Base-by-base conservation (phyloP, 2,113 vertebrate species). In the Gila orcuttii region DNA sequence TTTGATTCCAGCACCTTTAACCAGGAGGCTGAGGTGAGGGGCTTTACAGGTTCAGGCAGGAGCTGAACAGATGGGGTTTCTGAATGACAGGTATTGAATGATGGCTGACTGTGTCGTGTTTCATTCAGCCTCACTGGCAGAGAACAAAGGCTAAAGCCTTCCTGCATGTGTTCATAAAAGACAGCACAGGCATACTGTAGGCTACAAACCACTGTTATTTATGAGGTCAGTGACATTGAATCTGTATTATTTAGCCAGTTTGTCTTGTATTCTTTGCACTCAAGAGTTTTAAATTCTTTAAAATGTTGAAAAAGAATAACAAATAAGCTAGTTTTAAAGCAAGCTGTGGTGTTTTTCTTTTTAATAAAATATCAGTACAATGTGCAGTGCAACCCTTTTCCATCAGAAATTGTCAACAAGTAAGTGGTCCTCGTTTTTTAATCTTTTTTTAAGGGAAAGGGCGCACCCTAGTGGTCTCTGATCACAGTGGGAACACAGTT, bases 71-170 rank as follows among this genome's bases (percentile, higher is more conserved):
- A 66, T 68, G 73, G 12, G 4, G 45, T 31, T 85, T 23, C 36
- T 79, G 75, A 85, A 85, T 79, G 62, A 69, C 75, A 73, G 45
- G 55, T 62, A 64, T 82, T 62, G 73, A 82, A 75, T 75, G 68
- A 60, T 83, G 80, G 31, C 71, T 74, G 75, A 28, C 80, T 79
- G 80, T 66, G 57, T 88, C 82, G 45, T 57, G 78, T 86, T 83
- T 86, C 84, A 66, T 60, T 36, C 47, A 39, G 55, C 31, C 17
- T 64, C 42, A 39, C 28, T 74, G 66, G 28, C 31, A 28, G 13
- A 80, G 78, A 82, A 82, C 84, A 86, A 71, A 64, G 77, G 69
- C 19, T 11, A 86, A 28, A n/a, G 21, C 68, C 73, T 52, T 31
- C 39, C 9, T 73, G 21, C 55, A 23, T 57, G 50, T 79, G 42